Base-by-base conservation (phyloP, 1,140 invertebrate species). In the Apis cerana region DNA sequence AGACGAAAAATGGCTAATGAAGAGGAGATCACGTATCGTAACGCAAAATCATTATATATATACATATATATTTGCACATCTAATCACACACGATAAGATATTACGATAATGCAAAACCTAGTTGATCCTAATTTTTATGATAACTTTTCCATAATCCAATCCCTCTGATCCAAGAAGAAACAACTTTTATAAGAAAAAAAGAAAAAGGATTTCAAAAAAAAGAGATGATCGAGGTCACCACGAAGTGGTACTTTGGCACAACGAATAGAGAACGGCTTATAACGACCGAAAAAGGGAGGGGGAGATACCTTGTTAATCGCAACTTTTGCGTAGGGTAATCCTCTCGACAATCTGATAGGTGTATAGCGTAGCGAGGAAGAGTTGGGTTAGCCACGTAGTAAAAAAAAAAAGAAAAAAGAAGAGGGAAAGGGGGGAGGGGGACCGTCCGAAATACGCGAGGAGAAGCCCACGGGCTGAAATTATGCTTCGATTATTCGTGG, bases 401-500 rank as follows among this genome's bases (percentile, higher is more conserved):
- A 0, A 17, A 69, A 71, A 75, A 48, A 23, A 59, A 59, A 58
- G 52, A 79, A 82, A 43, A 43, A 43, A 43, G 4, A 7, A 43
- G 33, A 7, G 33, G 33, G 4, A 33, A 33, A n/a, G 27, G 27
- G 33, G 33, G 33, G 5, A 43, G 33, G 5, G 33, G 5, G 33
- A 7, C 33, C 70, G 75, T 75, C 86, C 78, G 72, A 88, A 85
- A 88, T 88, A 85, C 83, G 82, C 79, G 82, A 80, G 27, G 67
- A 74, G 58, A 70, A 75, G 83, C 83, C 86, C 71, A 76, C 75
- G 74, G 87, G 87, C 69, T 75, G 80, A 88, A 89, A 89, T 88
- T 88, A 89, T 89, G 71, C 87, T 78, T 84, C 87, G 86, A 89
- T 89, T 86, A 89, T 88, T 88, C 83, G 75, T 82, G 81, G 81